Percentiles rank a stretch among this genome's conserved stretches.
phyloP scores from a whole-genome alignment of 1,140 invertebrate species.

The Drosophila bifasciata region DNA sequence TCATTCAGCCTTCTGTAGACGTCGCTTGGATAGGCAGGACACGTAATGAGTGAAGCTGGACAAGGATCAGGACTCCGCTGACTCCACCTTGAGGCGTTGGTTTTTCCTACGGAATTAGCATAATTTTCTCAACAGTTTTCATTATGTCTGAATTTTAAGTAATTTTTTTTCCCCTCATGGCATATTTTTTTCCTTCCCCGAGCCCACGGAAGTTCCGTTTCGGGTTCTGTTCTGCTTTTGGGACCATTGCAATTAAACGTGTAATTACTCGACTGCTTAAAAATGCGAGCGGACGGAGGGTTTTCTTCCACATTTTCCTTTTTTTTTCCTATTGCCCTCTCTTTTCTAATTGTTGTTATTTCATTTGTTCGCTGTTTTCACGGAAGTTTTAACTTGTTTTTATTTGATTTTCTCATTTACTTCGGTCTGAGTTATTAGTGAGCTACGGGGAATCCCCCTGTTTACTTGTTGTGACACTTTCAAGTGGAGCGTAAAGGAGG shows the following conservation, averaged over 20 bases:
- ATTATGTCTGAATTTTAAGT: constrained; percentile 81
- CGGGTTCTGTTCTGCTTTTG: too few species aligned
- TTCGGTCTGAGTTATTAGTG: constrained; percentile 78
- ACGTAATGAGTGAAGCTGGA: constrained; percentile 63
- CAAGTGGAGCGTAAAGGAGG: constrained; percentile 54
- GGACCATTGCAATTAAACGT: constrained; percentile 78
- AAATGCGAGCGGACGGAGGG: constrained; percentile 57
- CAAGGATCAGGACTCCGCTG: constrained; percentile 45
- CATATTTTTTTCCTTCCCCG: constrained; percentile 53
- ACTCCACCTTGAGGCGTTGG: constrained; percentile 44
- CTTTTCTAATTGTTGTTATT: constrained; percentile 64
- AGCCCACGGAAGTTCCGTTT: constrained; percentile 5
- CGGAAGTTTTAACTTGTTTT: constrained; percentile 74
- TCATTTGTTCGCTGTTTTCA: constrained; percentile 49
- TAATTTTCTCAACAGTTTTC: constrained; percentile 78
- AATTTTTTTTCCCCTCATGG: constrained; percentile 48
- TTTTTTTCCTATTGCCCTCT: constrained; percentile 14
- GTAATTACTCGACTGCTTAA: constrained; percentile 80
- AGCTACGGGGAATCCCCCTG: constrained; percentile 15
- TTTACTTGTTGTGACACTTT: constrained; percentile 73
- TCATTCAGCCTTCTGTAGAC: constrained; percentile 1
- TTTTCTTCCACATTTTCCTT: constrained; percentile 14
- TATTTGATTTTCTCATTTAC: constrained; percentile 83
- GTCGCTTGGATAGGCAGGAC: constrained; percentile 54
- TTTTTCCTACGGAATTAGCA: constrained; percentile 75